Evolutionary conservation across 2,888 invertebrate species (phyloP).

Genomic region (Rotaria magnacalcarata): DNA sequence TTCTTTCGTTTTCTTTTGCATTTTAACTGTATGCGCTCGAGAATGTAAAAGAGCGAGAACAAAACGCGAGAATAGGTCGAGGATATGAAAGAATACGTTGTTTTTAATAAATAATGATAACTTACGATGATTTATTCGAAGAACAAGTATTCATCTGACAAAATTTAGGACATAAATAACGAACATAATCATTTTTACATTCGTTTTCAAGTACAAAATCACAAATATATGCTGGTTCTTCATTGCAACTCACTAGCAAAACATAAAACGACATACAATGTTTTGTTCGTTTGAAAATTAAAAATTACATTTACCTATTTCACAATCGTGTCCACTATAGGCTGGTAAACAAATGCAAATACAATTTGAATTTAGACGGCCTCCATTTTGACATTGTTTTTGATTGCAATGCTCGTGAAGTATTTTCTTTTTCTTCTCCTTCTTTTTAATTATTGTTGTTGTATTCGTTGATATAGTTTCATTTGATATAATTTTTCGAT

Average conservation of each 20-base stretch:
- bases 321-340: neutral
- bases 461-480: neutral
- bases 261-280: neutral
- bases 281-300: neutral
- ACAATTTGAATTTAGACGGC: neutral
- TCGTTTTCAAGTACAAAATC: neutral
- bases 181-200: slow-evolving; percentile 31
- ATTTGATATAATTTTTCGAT: neutral
- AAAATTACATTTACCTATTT: neutral
- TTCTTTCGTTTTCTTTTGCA: neutral
- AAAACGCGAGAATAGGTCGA: neutral
- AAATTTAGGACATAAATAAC: slow-evolving; percentile 25
- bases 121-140: neutral
- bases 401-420: neutral
- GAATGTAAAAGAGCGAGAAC: neutral
- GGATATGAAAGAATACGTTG: neutral
- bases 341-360: slow-evolving; percentile 25
- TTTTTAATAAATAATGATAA: neutral
- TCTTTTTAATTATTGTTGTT: neutral
- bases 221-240: slow-evolving; percentile 20
- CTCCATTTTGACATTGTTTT: neutral
- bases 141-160: slow-evolving; percentile 9
- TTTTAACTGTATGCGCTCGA: neutral
- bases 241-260: neutral
- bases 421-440: too few relatives aligned